Evolutionary conservation across 2,113 vertebrate genomes (phyloP), one percentile per base, ranked within the genome.

Genomic region (Eptesicus fuscus): DNA sequence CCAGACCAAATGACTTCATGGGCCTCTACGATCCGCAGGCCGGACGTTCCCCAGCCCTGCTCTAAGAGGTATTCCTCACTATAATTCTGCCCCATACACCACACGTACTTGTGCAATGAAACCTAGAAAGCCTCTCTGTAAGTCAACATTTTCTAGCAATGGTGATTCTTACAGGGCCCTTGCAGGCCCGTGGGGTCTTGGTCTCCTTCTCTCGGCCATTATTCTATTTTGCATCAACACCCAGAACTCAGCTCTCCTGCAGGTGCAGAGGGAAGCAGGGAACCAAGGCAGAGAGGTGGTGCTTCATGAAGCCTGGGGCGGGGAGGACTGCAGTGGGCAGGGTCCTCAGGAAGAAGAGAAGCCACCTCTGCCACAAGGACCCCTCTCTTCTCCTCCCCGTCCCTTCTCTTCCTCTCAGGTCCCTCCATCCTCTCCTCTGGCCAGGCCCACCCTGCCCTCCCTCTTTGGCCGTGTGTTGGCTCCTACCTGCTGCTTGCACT

Each of bases 401-500:
- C 51, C 47, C 44, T 70, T 80, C n/a, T 30, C 51, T 35, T 51
- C 28, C 47, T 42, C 10, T 16, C 18, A 20, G 47, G 35, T 0
- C 10, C 9, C 51, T 32, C 22, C 47, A 0, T 7, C 44, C 65
- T 73, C 69, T n/a, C 32, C 69, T 35, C 51, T 4, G 11, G 30
- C 44, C 35, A 11, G 37, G 10, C 32, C 56, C 8, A 5, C 53
- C 61, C 83, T 35, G 35, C 1, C 2, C 23, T 17, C 61, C 9
- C 69, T 32, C 35, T 32, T 9, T 7, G 16, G 5, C 76, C 49
- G 1, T 2, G 13, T 22, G 16, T 0, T 20, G 30, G 35, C 23
- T 47, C 96, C 71, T 96, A 97, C 97, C 96, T 97, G 89, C 96
- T 11, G 16, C 95, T 51, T 97, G 96, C 32, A 97, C 96, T 0